Percentiles rank a stretch among this genome's conserved stretches.
phyloP scores from a whole-genome alignment of 2,797 vertebrate genomes.

The Anas capensis region DNA sequence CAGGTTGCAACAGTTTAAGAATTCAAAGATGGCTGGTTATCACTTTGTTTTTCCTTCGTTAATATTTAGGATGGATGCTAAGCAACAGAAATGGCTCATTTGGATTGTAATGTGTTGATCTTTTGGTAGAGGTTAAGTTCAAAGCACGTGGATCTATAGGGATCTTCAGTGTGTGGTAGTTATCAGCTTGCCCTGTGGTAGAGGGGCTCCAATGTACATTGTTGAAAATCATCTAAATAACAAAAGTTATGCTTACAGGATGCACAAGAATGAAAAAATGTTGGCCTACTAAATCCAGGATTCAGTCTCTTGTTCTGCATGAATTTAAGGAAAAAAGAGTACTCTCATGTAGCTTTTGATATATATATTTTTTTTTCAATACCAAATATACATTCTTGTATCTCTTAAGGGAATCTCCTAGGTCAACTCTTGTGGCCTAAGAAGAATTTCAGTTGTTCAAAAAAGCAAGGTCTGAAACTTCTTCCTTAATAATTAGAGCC shows the following conservation, averaged over 20 bases:
- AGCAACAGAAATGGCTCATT: neutral
- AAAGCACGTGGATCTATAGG: neutral
- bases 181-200: neutral
- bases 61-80: neutral
- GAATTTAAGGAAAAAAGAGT: neutral
- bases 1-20: fast-evolving
- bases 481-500: neutral
- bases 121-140: neutral
- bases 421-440: neutral
- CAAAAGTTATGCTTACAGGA: neutral
- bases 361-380: neutral
- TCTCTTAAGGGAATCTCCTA: neutral
- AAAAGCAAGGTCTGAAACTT: neutral
- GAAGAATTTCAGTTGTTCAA: neutral
- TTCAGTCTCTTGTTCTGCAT: neutral
- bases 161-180: neutral
- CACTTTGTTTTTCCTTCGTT: neutral
- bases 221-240: neutral
- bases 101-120: neutral
- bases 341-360: neutral
- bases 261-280: neutral
- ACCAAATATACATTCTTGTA: neutral
- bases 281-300: neutral
- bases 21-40: neutral
- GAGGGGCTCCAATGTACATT: fast-evolving